Conservation (phyloP, 2,888 invertebrate genomes). For the Anodontia alba region DNA sequence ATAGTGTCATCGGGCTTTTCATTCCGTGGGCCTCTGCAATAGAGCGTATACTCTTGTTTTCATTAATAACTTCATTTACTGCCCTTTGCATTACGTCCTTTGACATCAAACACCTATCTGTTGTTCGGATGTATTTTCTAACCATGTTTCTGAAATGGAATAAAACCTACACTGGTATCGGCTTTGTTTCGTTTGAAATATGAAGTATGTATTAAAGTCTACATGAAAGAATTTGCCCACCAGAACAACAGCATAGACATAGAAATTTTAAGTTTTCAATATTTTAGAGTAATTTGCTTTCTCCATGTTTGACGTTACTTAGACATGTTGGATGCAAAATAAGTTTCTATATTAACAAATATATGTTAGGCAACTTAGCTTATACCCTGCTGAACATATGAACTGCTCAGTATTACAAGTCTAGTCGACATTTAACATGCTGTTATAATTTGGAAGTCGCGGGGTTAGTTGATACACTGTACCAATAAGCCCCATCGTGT, state of each 20-base stretch:
- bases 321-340: not conserved
- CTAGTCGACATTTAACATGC: not conserved
- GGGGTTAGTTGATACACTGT: conserved; percentile 5
- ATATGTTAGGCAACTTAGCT: not conserved
- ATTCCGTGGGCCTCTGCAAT: not conserved
- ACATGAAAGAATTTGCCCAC: not conserved
- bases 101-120: not conserved
- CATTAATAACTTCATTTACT: not conserved
- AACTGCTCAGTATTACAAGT: too few species aligned
- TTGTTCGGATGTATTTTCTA: not conserved
- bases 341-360: not conserved
- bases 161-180: not conserved
- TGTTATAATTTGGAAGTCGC: not conserved
- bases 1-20: not conserved
- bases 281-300: not conserved
- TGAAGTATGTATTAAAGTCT: not conserved
- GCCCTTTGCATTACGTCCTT: not conserved
- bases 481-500: not conserved
- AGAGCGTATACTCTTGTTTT: not conserved
- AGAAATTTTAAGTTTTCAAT: not conserved
- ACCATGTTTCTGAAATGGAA: not conserved
- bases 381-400: not conserved
- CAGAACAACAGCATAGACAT: not conserved
- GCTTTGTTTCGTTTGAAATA: not conserved
- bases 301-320: not conserved